Evolutionary conservation across 1,140 invertebrate species (phyloP), one percentile per base, ranked within the genome.

Genomic region (Habropoda laboriosa): DNA sequence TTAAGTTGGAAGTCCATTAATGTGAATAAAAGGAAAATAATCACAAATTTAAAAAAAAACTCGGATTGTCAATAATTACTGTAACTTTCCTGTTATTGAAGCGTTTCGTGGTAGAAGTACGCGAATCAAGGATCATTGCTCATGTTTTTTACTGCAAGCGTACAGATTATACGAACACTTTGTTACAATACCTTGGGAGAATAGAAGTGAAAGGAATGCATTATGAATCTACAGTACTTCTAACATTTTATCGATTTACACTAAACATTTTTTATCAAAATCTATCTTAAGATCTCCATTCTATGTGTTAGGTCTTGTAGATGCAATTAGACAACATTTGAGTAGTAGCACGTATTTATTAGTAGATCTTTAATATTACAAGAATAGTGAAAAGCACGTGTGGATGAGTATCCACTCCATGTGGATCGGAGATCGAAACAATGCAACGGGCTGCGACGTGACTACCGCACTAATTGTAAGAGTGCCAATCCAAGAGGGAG

Each of bases 191-290:
- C 85, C 89, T 86, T 85, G 88, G 82, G 86, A 87, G 86, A 90
- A 83, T 80, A 82, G 67, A 61, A 83, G 90, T 90, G 90, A 91
- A 91, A 90, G 90, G 90, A 86, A 85, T 84, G 81, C 58, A 49
- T 73, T 82, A 79, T 58, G 72, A 87, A 82, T 86, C 83, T 73
- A 55, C 64, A 82, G 86, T 87, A 82, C 86, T 82, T 88, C 38
- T 13, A 49, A 53, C 32, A 32, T 64, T 75, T 66, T 55, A 58
- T 77, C 53, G 30, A 21, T 38, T 38, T 60, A 38, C 30, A 18
- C 3, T 13, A 24, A n/a, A 57, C 30, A 27, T 1, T 35, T 4
- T 3, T 60, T 40, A 21, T 42, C 38, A 27, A 45, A 10, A 51
- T 68, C 30, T 24, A 13, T 38, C 38, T 1, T 32, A 0, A 21